These are phyloP conservation scores for Bombus sibiricus DNA, from an alignment of 1,140 invertebrate species.

Conservation along the genomic window DNA sequence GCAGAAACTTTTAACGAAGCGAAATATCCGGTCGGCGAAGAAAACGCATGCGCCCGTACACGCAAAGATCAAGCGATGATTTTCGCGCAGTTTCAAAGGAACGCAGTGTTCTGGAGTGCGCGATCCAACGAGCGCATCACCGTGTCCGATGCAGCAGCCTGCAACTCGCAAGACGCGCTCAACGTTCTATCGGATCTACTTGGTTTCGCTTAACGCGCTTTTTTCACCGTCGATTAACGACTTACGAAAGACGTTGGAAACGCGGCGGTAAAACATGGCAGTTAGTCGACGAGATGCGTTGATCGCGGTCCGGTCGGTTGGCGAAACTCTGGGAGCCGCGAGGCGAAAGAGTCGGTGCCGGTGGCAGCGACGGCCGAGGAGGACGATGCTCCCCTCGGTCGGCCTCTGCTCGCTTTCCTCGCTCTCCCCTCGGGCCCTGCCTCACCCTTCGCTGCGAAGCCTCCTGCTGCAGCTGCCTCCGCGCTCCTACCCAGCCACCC, in stretches of 20 bases:
- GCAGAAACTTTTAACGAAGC: not conserved
- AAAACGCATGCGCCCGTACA: constrained; percentile 3
- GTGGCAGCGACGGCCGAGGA: not conserved
- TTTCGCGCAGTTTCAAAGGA: constrained; percentile 37
- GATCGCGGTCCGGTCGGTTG: not conserved
- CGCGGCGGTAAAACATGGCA: too few species aligned
- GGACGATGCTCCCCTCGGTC: constrained; percentile 36
- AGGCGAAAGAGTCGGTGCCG: not conserved
- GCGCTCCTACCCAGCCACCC: constrained; percentile 24
- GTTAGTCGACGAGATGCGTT: too few species aligned
- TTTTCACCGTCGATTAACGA: too few species aligned
- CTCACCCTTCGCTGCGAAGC: constrained; percentile 21
- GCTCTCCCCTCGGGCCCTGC: constrained; percentile 15
- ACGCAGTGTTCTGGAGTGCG: not conserved
- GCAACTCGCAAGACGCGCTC: too few species aligned
- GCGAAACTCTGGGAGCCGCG: not conserved
- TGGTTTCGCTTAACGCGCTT: too few species aligned
- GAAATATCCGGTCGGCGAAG: not conserved
- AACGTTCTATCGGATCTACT: too few species aligned
- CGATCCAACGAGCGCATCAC: not conserved
- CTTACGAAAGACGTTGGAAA: too few species aligned
- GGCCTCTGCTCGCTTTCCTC: constrained; percentile 49
- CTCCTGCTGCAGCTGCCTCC: constrained; percentile 23
- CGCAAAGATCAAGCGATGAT: constrained; percentile 27
- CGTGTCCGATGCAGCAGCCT: too few species aligned